phyloP scores from a whole-genome alignment of 2,797 vertebrate species.

The Schizopygopsis pylzovi region DNA sequence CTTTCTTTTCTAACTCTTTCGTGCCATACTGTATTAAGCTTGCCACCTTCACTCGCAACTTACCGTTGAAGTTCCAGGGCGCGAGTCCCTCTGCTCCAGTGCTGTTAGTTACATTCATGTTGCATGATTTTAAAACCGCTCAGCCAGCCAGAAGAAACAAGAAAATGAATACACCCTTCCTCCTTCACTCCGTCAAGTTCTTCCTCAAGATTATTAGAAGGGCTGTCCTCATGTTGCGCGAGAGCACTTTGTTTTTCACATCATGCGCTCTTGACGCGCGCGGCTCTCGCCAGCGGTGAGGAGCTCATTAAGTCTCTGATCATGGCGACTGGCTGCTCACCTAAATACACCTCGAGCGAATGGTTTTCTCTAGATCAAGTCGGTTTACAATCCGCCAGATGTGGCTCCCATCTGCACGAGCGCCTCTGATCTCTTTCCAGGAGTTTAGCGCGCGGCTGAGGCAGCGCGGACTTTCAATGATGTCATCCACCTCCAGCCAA shows the following conservation, averaged over 20 bases:
- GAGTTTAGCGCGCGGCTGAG: conserved; percentile 55
- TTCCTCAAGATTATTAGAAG: conserved; percentile 34
- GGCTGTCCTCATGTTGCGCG: conserved; percentile 49
- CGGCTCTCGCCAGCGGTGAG: conserved; percentile 27
- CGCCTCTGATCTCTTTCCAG: conserved; percentile 56
- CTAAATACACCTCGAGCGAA: conserved; percentile 48
- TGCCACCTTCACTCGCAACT: conserved; percentile 44
- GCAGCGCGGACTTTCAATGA: conserved; percentile 63
- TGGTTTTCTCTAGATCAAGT: conserved; percentile 36
- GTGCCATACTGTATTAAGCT: background rate
- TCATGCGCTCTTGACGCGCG: conserved; percentile 28
- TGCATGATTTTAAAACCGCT: conserved; percentile 63
- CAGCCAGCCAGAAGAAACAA: conserved; percentile 32
- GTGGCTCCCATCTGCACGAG: conserved; percentile 56
- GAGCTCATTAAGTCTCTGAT: conserved; percentile 36
- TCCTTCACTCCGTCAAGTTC: conserved; percentile 47
- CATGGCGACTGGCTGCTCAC: conserved; percentile 42
- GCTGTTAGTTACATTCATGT: conserved; percentile 67
- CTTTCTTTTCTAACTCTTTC: background rate
- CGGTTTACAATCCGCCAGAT: conserved; percentile 58
- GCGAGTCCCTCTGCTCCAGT: conserved; percentile 63
- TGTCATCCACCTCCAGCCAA: conserved; percentile 75
- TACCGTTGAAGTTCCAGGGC: conserved; percentile 68
- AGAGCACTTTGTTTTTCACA: conserved; percentile 40
- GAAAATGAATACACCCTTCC: conserved; percentile 47